Evolutionary conservation across 2,888 invertebrate genomes (phyloP).

Genomic region (Volucella bombylans): DNA sequence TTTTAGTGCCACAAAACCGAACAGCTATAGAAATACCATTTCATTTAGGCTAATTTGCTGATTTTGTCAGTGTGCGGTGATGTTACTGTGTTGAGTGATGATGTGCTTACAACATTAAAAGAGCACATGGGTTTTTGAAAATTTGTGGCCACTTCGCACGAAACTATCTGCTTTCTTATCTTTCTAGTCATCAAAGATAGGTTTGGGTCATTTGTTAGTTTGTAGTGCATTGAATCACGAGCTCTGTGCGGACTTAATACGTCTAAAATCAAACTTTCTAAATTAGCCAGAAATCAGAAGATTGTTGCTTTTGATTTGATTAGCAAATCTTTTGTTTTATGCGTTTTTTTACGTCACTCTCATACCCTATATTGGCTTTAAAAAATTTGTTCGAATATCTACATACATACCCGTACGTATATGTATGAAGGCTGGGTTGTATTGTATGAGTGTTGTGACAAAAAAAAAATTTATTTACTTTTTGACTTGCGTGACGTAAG

Average conservation of each 20-base stretch:
- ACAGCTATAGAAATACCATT: constrained; percentile 38
- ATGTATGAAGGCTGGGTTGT: not conserved
- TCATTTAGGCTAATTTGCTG: constrained; percentile 53
- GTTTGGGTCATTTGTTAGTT: constrained; percentile 42
- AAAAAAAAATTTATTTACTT: constrained; percentile 25
- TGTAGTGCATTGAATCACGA: constrained; percentile 45
- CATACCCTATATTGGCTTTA: no score
- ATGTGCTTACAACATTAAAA: not conserved
- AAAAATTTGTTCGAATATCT: no score
- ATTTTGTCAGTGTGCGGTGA: constrained; percentile 30
- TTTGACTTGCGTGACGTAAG: constrained; percentile 38
- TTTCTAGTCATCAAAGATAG: constrained; percentile 1
- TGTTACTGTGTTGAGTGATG: constrained; percentile 31
- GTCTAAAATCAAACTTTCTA: constrained; percentile 19
- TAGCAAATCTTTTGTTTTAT: not conserved
- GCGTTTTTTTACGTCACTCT: not conserved
- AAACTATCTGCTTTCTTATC: constrained; percentile 26
- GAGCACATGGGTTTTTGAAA: constrained; percentile 1
- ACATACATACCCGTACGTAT: no score
- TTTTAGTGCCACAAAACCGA: constrained; percentile 9
- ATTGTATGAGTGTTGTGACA: not conserved
- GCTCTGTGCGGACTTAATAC: constrained; percentile 35
- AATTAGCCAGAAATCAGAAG: constrained; percentile 14
- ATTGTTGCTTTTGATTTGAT: not conserved
- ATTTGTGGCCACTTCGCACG: constrained; percentile 40